phyloP scores from a whole-genome alignment of 1,140 invertebrate species.

The Cryptotermes secundus region DNA sequence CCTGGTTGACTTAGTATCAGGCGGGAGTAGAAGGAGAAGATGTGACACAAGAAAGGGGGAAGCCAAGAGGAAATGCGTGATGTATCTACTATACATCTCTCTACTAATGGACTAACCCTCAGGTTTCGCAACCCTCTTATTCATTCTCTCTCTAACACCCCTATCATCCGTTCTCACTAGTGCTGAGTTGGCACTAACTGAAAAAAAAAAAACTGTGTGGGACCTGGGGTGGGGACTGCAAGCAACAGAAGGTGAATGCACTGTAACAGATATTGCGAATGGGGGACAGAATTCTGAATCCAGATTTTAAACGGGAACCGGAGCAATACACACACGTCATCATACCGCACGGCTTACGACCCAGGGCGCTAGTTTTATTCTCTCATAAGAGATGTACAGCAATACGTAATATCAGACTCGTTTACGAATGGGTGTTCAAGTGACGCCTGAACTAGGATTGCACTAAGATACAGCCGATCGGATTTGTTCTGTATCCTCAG shows the following conservation, averaged over 20 bases:
- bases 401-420: too few relatives aligned
- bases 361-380: too few relatives aligned
- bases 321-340: too few relatives aligned
- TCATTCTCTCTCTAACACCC: neutral
- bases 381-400: too few relatives aligned
- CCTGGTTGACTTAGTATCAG: neutral
- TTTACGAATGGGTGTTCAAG: too few relatives aligned
- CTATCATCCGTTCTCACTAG: neutral
- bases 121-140: neutral
- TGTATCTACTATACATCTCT: conserved; percentile 15
- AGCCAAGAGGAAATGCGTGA: neutral
- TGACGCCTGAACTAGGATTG: too few relatives aligned
- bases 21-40: neutral
- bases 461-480: too few relatives aligned
- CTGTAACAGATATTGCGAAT: neutral
- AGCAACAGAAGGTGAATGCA: neutral
- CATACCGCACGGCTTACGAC: too few relatives aligned
- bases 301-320: neutral
- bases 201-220: neutral
- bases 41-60: neutral
- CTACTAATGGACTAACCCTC: neutral
- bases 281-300: neutral
- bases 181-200: neutral
- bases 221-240: neutral
- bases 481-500: too few relatives aligned